Conservation (phyloP, 2,797 vertebrate species). For the Pseudochirops cupreus region DNA sequence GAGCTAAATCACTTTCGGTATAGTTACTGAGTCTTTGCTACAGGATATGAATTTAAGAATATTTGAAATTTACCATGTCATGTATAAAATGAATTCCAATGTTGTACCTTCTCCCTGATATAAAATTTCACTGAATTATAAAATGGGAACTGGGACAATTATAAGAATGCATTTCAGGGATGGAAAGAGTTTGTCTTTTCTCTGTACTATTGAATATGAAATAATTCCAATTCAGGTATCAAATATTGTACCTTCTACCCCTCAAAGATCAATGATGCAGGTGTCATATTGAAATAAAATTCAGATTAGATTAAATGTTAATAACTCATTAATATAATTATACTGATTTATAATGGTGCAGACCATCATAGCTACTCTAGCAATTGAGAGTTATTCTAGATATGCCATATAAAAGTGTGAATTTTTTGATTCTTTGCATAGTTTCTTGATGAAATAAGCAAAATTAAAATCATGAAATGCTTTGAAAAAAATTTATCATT, state of each 20-base stretch:
- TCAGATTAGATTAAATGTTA: constrained; percentile 55
- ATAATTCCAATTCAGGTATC: constrained; percentile 5
- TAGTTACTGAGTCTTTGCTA: constrained; percentile 36
- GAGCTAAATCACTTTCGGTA: constrained; percentile 27
- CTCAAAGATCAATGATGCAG: constrained; percentile 27
- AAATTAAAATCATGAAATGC: constrained; percentile 30
- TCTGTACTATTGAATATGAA: neutral
- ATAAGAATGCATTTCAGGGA: neutral
- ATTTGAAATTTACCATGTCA: constrained; percentile 59
- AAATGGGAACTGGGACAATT: neutral
- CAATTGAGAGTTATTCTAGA: neutral
- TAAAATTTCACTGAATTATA: constrained; percentile 27
- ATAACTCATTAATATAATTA: constrained; percentile 37
- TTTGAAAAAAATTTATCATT: constrained; percentile 19
- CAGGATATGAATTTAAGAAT: constrained; percentile 44
- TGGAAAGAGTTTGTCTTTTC: constrained; percentile 13
- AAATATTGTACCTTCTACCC: neutral
- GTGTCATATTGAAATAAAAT: constrained; percentile 54
- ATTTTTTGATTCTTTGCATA: neutral
- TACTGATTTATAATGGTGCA: constrained; percentile 32
- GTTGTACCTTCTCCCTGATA: constrained; percentile 22
- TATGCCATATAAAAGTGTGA: neutral
- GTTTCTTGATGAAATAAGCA: constrained; percentile 32
- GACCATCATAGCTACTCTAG: neutral
- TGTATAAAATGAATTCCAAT: constrained; percentile 43